These are phyloP conservation scores for Mallotus villosus DNA, from an alignment of 2,797 vertebrate species.

Conservation along the genomic window DNA sequence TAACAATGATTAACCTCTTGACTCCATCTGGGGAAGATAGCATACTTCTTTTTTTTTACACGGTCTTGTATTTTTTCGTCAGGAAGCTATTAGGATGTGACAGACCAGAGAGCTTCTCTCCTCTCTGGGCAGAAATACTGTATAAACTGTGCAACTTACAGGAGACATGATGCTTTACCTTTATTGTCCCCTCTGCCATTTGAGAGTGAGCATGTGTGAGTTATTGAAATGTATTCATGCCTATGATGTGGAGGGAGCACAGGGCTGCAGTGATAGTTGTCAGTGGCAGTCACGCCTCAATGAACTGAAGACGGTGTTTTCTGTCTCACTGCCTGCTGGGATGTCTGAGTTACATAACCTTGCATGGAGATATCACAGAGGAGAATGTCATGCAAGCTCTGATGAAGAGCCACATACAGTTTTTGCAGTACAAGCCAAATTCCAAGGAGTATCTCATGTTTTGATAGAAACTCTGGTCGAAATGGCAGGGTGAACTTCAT, in stretches of 20 bases:
- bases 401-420: conserved; percentile 68
- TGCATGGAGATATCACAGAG: conserved; percentile 64
- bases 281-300: conserved; percentile 72
- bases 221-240: conserved; percentile 76
- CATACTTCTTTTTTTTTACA: too few species aligned
- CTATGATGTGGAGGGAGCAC: conserved; percentile 66
- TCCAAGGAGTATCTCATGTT: conserved; percentile 14
- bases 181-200: conserved; percentile 52
- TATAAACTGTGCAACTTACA: not conserved
- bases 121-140: not conserved
- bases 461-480: conserved; percentile 39
- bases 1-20: too few species aligned
- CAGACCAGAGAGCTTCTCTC: not conserved
- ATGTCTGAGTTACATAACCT: conserved; percentile 74
- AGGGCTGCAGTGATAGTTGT: conserved; percentile 58
- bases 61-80: not conserved
- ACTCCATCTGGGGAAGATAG: too few species aligned
- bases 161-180: not conserved
- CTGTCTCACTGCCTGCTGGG: conserved; percentile 73
- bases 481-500: not conserved
- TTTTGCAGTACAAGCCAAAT: conserved; percentile 13
- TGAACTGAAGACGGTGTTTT: conserved; percentile 77
- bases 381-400: conserved; percentile 64
- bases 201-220: conserved; percentile 73
- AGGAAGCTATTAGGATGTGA: not conserved